These are phyloP conservation scores for Phrynocephalus versicolor DNA, from an alignment of 2,113 vertebrate species.

Conservation along the genomic window DNA sequence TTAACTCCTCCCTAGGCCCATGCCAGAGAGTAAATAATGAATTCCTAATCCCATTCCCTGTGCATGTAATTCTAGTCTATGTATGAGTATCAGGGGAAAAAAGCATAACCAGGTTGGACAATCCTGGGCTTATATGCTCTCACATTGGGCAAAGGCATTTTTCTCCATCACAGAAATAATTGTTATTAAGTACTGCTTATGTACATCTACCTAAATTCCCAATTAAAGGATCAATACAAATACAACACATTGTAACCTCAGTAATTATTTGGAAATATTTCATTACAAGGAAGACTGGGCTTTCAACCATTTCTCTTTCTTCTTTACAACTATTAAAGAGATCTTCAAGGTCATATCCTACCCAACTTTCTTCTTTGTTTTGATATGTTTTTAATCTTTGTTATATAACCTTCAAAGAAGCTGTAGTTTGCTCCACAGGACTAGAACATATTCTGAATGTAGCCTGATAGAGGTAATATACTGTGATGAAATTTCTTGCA, in stretches of 20 bases:
- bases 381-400: neutral
- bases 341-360: neutral
- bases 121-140: no score
- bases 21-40: neutral
- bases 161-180: constrained; percentile 16
- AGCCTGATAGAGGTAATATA: neutral
- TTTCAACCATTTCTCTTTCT: constrained; percentile 18
- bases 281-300: neutral
- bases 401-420: neutral
- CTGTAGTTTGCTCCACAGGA: neutral
- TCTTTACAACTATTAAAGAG: constrained; percentile 5
- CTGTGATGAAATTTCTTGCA: constrained; percentile 11
- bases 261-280: neutral
- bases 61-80: neutral
- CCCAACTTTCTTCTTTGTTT: neutral
- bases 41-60: neutral
- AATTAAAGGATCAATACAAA: neutral
- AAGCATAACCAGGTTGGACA: neutral
- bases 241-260: neutral
- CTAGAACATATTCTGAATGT: neutral
- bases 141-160: neutral
- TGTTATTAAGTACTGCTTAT: neutral
- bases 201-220: neutral
- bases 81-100: neutral
- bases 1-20: neutral